Evolutionary conservation across 2,113 vertebrate species (phyloP), one percentile per base, ranked within the genome.

Genomic region (Bos javanicus): DNA sequence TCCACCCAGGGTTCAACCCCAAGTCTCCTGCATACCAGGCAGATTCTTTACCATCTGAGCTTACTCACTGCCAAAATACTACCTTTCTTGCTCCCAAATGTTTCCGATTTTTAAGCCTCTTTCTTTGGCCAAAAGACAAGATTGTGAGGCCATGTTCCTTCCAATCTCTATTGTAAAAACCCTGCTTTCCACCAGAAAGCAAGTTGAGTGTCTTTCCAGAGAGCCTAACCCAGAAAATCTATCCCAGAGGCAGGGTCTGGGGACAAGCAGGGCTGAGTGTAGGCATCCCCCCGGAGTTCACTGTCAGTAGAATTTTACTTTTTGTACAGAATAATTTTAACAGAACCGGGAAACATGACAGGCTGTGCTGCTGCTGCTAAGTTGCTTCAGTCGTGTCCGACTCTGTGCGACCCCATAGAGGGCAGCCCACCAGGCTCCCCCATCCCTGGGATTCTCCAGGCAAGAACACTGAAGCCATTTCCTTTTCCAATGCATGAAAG

Each of bases 311-410:
- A 36, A 78, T 57, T 93, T 59, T 17, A 86, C 8, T 33, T 92
- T 96, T 88, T 71, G 46, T 96, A 71, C 3, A 56, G 57, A 84
- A 84, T 83, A 95, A 81, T 59, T 82, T 90, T 83, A 87, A 90
- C 46, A 43, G 39, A 92, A 81, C 8, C 71, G 7, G 36, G 21
- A 95, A 87, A 56, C 17, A 7, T 33, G 26, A 48, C 43, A 48
- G 84, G 14, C 28, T 96, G 25, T 17, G 26, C 48, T 48, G 48
- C 48, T 12, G 48, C 48, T 48, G 48, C 48, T 48, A 48, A 48
- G 48, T 48, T 2, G 1, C 48, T 48, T 48, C 48, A 48, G 48
- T 48, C 48, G 2, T 48, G 2, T 48, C 48, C 48, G 2, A 48
- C 48, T 48, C 48, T 48, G 48, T 48, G 48, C 2, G 48, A 48